phyloP scores from a whole-genome alignment of 1,140 invertebrate species.

The Nasonia giraulti region DNA sequence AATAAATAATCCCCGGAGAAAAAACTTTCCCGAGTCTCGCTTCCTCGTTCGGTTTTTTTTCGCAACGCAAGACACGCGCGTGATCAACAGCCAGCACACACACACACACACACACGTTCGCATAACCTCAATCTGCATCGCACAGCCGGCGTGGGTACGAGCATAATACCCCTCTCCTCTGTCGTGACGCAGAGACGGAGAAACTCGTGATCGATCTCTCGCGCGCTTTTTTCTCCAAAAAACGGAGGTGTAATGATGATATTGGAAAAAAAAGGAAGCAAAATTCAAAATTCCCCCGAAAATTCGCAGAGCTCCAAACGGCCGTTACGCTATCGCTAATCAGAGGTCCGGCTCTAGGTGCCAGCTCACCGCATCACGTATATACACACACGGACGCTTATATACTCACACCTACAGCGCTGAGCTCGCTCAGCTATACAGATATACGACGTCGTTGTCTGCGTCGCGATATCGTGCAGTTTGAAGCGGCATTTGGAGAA shows the following conservation, averaged over 20 bases:
- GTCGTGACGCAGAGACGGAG: too few relatives aligned
- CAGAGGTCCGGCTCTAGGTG: neutral
- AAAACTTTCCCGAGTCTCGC: too few relatives aligned
- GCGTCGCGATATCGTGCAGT: conserved; percentile 67
- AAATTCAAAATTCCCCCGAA: neutral
- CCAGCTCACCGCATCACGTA: neutral
- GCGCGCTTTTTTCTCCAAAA: too few relatives aligned
- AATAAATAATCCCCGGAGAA: too few relatives aligned
- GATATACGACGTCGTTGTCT: neutral
- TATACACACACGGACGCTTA: neutral
- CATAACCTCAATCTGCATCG: neutral
- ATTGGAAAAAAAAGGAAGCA: too few relatives aligned
- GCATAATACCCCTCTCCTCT: too few relatives aligned
- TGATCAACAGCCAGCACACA: neutral
- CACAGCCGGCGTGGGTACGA: neutral
- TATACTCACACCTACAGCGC: neutral
- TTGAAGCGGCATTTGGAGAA: conserved; percentile 75
- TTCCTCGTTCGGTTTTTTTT: neutral
- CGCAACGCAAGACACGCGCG: neutral
- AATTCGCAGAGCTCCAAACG: neutral
- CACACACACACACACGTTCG: too few relatives aligned
- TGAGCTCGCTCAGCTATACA: neutral
- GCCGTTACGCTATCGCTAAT: neutral
- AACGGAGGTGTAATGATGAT: too few relatives aligned
- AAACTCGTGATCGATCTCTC: neutral